Evolutionary conservation across 2,797 vertebrate species (phyloP).

Genomic region (Sebastes melanostomus): DNA sequence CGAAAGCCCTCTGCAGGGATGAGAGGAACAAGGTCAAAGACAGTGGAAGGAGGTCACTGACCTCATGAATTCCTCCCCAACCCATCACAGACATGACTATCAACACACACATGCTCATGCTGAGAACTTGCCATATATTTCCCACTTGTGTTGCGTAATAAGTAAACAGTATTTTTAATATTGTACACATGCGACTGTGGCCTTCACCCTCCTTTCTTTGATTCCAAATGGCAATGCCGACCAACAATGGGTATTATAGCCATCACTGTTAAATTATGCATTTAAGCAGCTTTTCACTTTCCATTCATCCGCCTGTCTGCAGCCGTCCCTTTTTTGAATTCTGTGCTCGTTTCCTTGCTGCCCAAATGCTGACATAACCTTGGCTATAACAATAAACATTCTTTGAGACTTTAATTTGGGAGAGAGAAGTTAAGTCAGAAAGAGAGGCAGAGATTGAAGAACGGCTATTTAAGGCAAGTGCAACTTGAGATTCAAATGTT

Average conservation of each 20-base stretch:
- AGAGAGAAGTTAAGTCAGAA: conserved; percentile 56
- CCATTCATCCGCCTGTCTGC: not conserved
- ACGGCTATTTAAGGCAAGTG: conserved; percentile 71
- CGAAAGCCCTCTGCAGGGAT: not conserved
- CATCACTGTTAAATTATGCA: conserved; percentile 14
- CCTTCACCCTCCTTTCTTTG: not conserved
- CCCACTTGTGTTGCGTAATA: not conserved
- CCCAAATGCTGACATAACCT: conserved; percentile 50
- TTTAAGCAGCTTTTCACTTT: conserved; percentile 22
- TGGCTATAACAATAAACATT: conserved; percentile 67
- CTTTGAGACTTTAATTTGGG: conserved; percentile 65
- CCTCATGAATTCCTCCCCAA: not conserved
- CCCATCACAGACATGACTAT: not conserved
- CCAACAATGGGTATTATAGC: not conserved
- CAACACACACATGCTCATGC: not conserved
- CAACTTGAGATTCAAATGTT: conserved; percentile 75
- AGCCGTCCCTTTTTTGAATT: not conserved
- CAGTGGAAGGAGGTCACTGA: conserved; percentile 24
- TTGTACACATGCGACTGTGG: not conserved
- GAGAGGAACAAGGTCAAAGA: conserved; percentile 45
- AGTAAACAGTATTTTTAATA: not conserved
- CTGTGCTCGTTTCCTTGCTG: not conserved
- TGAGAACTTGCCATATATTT: not conserved
- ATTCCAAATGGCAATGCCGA: not conserved
- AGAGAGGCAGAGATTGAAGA: conserved; percentile 61